These are phyloP conservation scores for Atta texana DNA, from an alignment of 1,140 invertebrate species.

Conservation along the genomic window DNA sequence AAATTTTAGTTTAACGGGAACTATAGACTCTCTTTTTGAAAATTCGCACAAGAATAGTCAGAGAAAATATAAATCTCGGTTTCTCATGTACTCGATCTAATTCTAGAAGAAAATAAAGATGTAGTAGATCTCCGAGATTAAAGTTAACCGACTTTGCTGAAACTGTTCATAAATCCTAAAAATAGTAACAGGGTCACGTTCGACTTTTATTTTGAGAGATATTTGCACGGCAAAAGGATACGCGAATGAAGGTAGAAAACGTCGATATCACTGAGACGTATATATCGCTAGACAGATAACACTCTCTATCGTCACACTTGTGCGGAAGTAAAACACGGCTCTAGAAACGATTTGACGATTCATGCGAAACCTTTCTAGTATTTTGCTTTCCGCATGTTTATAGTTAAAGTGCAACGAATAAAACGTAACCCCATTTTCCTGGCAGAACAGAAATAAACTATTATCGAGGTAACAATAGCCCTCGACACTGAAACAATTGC, in stretches of 20 bases:
- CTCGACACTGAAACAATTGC: constrained; percentile 51
- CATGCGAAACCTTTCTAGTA: background rate
- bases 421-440: constrained; percentile 27
- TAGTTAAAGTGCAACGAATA: constrained; percentile 16
- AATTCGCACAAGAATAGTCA: background rate
- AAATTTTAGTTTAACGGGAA: background rate
- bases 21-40: background rate
- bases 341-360: background rate
- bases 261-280: constrained; percentile 38
- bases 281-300: constrained; percentile 52
- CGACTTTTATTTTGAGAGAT: constrained; percentile 45
- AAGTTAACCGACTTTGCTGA: constrained; percentile 46
- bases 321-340: constrained; percentile 9
- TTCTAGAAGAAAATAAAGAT: constrained; percentile 28
- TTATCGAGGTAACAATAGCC: constrained; percentile 28
- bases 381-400: constrained; percentile 19
- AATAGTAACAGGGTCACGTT: constrained; percentile 51
- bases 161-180: constrained; percentile 54
- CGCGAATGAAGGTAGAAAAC: constrained; percentile 33
- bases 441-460: constrained; percentile 38
- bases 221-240: constrained; percentile 43
- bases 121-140: constrained; percentile 34
- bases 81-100: constrained; percentile 30
- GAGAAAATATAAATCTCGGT: constrained; percentile 11
- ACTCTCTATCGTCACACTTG: constrained; percentile 14